phyloP scores from a whole-genome alignment of 2,113 vertebrate species.

The Bambusicola thoracicus region DNA sequence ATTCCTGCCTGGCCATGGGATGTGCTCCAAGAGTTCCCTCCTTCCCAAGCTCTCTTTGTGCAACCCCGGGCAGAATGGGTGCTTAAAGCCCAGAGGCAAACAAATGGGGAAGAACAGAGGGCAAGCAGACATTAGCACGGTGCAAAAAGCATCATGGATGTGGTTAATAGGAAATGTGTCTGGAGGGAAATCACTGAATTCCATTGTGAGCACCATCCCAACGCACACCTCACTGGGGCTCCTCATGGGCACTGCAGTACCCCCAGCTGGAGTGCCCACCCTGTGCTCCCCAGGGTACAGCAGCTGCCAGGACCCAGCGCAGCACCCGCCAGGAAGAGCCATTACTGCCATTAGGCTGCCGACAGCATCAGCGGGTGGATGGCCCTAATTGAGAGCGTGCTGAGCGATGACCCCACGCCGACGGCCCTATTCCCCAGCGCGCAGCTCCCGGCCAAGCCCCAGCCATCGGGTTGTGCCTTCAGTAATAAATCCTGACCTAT shows the following conservation, averaged over 20 bases:
- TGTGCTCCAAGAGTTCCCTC: not conserved
- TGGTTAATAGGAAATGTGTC: slow-evolving; percentile 22
- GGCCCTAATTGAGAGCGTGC: slow-evolving; percentile 85
- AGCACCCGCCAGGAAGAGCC: slow-evolving; percentile 77
- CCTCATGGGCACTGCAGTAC: no score
- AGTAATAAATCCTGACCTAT: slow-evolving; percentile 81
- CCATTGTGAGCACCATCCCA: slow-evolving; percentile 28
- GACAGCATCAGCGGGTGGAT: slow-evolving; percentile 82
- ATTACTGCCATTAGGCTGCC: slow-evolving; percentile 85
- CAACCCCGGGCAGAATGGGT: not conserved
- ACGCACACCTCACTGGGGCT: no score
- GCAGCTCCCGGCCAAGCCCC: slow-evolving; percentile 66
- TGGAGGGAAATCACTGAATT: slow-evolving; percentile 37
- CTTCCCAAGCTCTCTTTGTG: not conserved
- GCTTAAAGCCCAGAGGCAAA: not conserved
- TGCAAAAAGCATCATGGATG: not conserved
- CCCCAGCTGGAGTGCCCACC: slow-evolving; percentile 53
- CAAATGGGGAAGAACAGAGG: not conserved
- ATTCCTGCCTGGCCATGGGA: not conserved
- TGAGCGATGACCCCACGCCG: slow-evolving; percentile 82
- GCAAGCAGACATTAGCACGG: not conserved
- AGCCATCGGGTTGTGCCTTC: slow-evolving; percentile 68
- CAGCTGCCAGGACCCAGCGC: slow-evolving; percentile 24
- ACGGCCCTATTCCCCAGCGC: slow-evolving; percentile 75
- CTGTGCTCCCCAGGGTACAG: not conserved